Conservation (phyloP, 2,113 vertebrate species). For the Misgurnus mizolepis region DNA sequence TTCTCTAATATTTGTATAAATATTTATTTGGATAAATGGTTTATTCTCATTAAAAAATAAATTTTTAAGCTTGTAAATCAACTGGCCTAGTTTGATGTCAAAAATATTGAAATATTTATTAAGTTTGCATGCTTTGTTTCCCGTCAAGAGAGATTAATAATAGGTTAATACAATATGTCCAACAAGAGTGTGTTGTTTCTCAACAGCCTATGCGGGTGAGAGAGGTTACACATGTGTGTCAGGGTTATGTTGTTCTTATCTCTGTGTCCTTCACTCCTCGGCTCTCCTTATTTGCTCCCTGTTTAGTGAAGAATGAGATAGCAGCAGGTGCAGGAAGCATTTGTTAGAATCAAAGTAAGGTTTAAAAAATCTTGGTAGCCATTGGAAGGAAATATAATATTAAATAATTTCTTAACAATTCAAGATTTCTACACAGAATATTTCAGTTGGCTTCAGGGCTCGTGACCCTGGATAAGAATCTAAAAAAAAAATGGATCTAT, state of each 20-base stretch:
- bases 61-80: too few species aligned
- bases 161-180: neutral
- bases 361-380: too few species aligned
- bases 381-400: too few species aligned
- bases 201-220: neutral
- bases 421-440: neutral
- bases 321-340: conserved; percentile 41
- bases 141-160: too few species aligned
- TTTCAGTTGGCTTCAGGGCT: too few species aligned
- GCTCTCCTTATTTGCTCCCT: conserved; percentile 27
- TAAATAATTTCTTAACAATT: neutral
- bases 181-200: conserved; percentile 6
- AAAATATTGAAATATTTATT: neutral
- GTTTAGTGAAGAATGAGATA: conserved; percentile 26
- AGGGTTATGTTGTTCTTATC: conserved; percentile 39
- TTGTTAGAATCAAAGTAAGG: neutral
- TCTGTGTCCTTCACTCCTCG: conserved; percentile 22
- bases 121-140: neutral
- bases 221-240: conserved; percentile 46
- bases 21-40: too few species aligned
- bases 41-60: too few species aligned
- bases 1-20: neutral
- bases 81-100: too few species aligned
- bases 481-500: too few species aligned
- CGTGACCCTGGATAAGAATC: too few species aligned